Conservation (phyloP, 2,113 vertebrate species). For the Engystomops pustulosus region DNA sequence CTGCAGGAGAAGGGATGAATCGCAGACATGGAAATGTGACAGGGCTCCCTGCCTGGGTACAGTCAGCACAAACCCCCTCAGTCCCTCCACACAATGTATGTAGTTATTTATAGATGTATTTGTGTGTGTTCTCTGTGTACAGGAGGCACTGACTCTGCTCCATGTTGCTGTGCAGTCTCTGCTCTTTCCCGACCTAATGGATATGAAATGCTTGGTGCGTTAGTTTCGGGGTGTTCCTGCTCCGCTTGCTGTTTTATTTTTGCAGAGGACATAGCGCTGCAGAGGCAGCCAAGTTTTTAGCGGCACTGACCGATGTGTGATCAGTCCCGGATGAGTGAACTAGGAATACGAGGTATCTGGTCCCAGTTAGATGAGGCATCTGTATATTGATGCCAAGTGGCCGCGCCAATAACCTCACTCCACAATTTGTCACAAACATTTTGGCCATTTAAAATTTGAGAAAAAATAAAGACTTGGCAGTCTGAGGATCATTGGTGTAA, state of each 20-base stretch:
- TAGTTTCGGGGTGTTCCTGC: neutral
- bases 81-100: neutral
- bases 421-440: too few relatives aligned
- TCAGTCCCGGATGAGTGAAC: neutral
- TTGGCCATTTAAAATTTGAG: too few relatives aligned
- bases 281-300: neutral
- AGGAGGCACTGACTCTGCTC: neutral
- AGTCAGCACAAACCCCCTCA: neutral
- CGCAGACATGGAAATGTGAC: conserved; percentile 28
- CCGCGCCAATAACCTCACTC: too few relatives aligned
- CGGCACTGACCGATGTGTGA: neutral
- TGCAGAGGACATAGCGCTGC: neutral
- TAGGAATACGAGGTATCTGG: too few relatives aligned
- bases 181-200: too few relatives aligned
- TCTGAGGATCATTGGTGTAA: too few relatives aligned
- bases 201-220: neutral
- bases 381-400: too few relatives aligned
- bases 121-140: conserved; percentile 12
- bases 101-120: conserved; percentile 38
- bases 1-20: neutral
- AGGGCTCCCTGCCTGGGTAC: conserved; percentile 10
- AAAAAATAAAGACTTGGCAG: too few relatives aligned
- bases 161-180: neutral
- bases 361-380: too few relatives aligned
- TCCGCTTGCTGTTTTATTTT: neutral